Base-by-base conservation (phyloP, 1,140 invertebrate species). In the Trachymyrmex cornetzi region DNA sequence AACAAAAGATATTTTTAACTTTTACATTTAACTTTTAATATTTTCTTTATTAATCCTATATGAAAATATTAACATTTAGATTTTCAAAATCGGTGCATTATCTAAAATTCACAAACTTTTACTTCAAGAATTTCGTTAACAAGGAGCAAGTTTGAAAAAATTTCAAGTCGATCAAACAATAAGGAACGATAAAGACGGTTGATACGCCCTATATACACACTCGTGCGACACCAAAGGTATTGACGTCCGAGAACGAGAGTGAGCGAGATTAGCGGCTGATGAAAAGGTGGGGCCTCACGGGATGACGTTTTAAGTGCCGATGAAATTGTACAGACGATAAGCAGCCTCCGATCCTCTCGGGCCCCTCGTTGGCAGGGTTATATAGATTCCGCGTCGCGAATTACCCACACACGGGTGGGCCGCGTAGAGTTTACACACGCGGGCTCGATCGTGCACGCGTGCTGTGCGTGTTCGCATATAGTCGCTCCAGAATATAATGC, bases 241-340 rank as follows among this genome's bases (percentile, higher is more conserved):
- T 67, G 77, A 75, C 34, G 12, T 55, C 14, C 57, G 24, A 48
- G 67, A 55, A 74, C 4, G 34, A 74, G 19, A 74, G 19, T 66
- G 30, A 88, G 34, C 71, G 85, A 92, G 91, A 92, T 92, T 93
- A 92, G 90, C 91, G 90, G 88, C 82, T 92, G 90, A 93, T 93
- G 90, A 92, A 92, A 92, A 92, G 91, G 87, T 92, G 89, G 88
- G 91, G 85, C 84, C 79, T 81, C 86, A 55, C 79, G 67, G 88
- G 84, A 92, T 93, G 92, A 92, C 90, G 88, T 92, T 93, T 93
- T 93, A 93, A 93, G 92, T 92, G 92, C 89, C 89, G 92, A 92
- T 91, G 91, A 92, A 93, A 93, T 92, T 92, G 90, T 92, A 88
- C 74, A 48, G 77, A 64, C 85, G 91, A 92, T 92, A 92, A 92